Percentiles rank a stretch among this genome's conserved stretches.
phyloP scores from a whole-genome alignment of 1,140 invertebrate species.

The Cydia fagiglandana region DNA sequence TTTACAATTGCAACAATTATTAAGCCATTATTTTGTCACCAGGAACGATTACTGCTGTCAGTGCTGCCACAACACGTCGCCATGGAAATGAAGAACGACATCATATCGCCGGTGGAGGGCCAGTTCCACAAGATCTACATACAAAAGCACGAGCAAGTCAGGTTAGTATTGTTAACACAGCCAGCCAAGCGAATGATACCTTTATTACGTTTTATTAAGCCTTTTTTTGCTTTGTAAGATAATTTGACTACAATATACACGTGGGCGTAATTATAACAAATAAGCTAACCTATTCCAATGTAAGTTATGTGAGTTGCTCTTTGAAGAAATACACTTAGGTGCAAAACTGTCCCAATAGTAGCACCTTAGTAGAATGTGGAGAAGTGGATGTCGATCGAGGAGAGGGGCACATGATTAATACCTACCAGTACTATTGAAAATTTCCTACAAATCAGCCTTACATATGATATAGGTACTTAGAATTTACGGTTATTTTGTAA shows the following conservation, averaged over 20 bases:
- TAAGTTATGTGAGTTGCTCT: neutral
- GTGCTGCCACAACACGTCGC: constrained; percentile 96
- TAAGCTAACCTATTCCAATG: neutral
- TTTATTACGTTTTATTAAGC: neutral
- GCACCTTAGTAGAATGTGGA: too few relatives aligned
- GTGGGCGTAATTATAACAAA: constrained; percentile 1
- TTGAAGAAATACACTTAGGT: constrained; percentile 6
- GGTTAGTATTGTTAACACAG: constrained; percentile 79
- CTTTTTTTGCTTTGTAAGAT: neutral
- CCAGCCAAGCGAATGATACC: neutral
- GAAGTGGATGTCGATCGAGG: too few relatives aligned
- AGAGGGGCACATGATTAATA: too few relatives aligned
- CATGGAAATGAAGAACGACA: constrained; percentile 97
- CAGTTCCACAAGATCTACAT: constrained; percentile 99
- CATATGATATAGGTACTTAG: too few relatives aligned
- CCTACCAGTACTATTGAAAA: too few relatives aligned
- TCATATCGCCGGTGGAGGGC: constrained; percentile 92
- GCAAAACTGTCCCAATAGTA: too few relatives aligned
- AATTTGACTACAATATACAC: neutral
- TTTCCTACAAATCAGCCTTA: too few relatives aligned
- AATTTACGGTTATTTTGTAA: too few relatives aligned
- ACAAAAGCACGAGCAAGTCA: constrained; percentile 96
- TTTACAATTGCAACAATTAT: neutral
- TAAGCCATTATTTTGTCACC: constrained; percentile 72
- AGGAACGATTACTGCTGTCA: constrained; percentile 93